phyloP scores from a whole-genome alignment of 2,113 vertebrate species.

The Entomyzon cyanotis region DNA sequence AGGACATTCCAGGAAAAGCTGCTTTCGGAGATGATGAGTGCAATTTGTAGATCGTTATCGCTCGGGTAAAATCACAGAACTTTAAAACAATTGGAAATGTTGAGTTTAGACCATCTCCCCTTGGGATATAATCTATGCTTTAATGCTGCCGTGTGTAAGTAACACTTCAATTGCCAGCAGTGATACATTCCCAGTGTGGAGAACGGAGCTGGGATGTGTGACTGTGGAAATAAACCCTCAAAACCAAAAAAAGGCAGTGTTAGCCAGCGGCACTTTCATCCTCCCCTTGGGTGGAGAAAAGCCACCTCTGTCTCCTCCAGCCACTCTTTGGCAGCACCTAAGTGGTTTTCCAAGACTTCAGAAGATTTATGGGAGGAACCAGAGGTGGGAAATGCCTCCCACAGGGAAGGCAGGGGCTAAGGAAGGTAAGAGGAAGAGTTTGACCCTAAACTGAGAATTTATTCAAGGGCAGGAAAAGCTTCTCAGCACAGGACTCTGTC shows the following conservation, averaged over 20 bases:
- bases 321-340: background rate
- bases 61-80: background rate
- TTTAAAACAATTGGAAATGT: conserved; percentile 31
- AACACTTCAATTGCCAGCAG: background rate
- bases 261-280: background rate
- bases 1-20: background rate
- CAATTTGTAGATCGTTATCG: conserved; percentile 41
- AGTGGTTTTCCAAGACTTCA: background rate
- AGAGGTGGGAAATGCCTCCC: background rate
- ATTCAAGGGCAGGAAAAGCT: background rate
- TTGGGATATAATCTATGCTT: background rate
- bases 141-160: background rate
- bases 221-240: background rate
- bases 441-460: background rate
- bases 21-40: background rate
- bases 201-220: background rate
- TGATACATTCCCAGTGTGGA: background rate
- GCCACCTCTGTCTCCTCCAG: conserved; percentile 13
- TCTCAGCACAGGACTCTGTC: background rate
- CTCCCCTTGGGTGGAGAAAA: background rate
- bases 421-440: background rate
- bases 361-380: background rate
- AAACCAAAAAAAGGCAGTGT: background rate
- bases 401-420: background rate
- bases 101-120: conserved; percentile 24